phyloP scores from a whole-genome alignment of 2,113 vertebrate genomes.

The Polypterus senegalus region DNA sequence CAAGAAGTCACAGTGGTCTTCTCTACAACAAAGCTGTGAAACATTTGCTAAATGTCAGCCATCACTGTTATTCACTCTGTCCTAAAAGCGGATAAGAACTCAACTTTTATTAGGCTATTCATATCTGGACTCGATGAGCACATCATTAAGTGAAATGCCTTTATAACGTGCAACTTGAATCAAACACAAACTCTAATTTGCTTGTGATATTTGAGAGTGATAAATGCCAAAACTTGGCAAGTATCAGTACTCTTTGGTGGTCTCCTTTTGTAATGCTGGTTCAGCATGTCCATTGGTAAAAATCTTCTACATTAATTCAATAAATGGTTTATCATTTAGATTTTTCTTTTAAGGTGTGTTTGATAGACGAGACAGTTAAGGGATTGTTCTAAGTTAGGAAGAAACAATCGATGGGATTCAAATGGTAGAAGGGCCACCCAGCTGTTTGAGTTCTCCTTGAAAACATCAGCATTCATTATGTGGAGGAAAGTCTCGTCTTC shows the following conservation, averaged over 20 bases:
- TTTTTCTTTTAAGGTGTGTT: background rate
- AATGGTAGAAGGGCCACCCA: background rate
- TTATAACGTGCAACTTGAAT: too few species aligned
- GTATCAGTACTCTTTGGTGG: constrained; percentile 4
- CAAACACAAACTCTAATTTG: too few species aligned
- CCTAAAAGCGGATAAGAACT: too few species aligned
- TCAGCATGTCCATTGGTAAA: background rate
- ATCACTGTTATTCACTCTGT: too few species aligned
- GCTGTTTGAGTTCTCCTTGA: background rate
- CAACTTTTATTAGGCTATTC: too few species aligned
- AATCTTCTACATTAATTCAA: background rate
- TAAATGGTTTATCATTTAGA: background rate
- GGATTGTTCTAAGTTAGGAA: background rate
- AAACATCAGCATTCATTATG: background rate
- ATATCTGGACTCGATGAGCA: too few species aligned
- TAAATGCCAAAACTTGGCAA: constrained; percentile 4
- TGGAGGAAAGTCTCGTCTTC: constrained; percentile 1
- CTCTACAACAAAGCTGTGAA: too few species aligned
- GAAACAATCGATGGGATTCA: background rate
- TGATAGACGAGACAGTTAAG: background rate
- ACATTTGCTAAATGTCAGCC: too few species aligned
- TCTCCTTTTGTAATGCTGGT: background rate
- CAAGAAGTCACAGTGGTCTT: too few species aligned
- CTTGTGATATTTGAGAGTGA: background rate
- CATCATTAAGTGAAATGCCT: too few species aligned